Percentiles rank a stretch among this genome's conserved stretches.
Evolutionary conservation across 2,113 vertebrate species (phyloP).

Genomic region (Gasterosteus aculeatus): DNA sequence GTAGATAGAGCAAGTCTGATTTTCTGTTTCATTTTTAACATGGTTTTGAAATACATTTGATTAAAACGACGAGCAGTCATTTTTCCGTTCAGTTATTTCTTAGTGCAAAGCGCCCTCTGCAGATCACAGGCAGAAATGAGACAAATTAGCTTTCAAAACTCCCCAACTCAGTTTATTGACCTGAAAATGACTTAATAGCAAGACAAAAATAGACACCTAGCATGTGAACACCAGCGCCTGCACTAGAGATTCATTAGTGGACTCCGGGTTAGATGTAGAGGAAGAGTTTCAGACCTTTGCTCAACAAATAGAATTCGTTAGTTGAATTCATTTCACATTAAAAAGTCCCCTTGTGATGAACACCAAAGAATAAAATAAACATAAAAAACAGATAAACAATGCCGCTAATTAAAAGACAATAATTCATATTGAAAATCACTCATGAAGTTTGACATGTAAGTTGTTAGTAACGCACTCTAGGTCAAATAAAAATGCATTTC

Average conservation of each 20-base stretch:
- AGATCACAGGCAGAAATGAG: slow-evolving; percentile 17
- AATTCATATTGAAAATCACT: not conserved
- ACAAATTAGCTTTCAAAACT: not conserved
- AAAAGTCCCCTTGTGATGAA: slow-evolving; percentile 11
- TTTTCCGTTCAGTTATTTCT: slow-evolving; percentile 14
- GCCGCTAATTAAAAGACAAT: not conserved
- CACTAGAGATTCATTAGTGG: slow-evolving; percentile 59
- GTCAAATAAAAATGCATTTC: slow-evolving; percentile 1
- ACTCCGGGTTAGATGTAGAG: slow-evolving; percentile 16
- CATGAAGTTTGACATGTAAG: not conserved
- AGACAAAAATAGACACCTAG: slow-evolving; percentile 8
- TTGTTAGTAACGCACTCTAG: not conserved
- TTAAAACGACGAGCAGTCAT: slow-evolving; percentile 39
- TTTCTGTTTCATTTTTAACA: slow-evolving; percentile 67
- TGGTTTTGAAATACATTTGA: slow-evolving; percentile 76
- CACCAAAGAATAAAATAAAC: slow-evolving; percentile 6
- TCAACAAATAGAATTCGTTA: not conserved
- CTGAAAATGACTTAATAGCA: slow-evolving; percentile 43
- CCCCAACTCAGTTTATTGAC: slow-evolving; percentile 56
- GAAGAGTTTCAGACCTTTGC: slow-evolving; percentile 21
- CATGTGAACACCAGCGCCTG: slow-evolving; percentile 64
- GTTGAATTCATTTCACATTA: not conserved
- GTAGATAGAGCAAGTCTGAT: slow-evolving; percentile 62
- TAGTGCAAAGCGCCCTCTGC: slow-evolving; percentile 59
- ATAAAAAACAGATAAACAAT: slow-evolving; percentile 15